Evolutionary conservation across 2,113 vertebrate species (phyloP), one percentile per base, ranked within the genome.

Genomic region (Microtus montanus): DNA sequence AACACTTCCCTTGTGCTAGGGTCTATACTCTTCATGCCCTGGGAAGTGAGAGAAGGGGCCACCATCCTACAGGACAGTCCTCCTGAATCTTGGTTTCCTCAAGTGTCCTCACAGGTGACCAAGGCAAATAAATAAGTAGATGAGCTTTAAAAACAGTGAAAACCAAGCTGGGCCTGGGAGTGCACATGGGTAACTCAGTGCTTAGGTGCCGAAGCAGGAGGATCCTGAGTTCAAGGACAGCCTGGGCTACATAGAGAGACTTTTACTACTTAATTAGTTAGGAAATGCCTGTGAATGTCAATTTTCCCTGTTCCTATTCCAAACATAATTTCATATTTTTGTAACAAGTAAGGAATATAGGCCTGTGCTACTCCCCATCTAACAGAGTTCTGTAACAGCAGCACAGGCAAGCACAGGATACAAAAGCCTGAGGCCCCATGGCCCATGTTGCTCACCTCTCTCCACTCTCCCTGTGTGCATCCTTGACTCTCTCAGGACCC

Each of bases 141-240:
- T 54, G n/a, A 28, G 2, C 5, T 87, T 90, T 73, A 0, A 4
- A 68, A 89, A 30, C 19, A 33, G 41, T 78, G 52, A 66, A 90
- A 47, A 7, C 41, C 5, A 13, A 6, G 8, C 17, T 49, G 30
- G 19, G 44, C 2, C 8, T 70, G 84, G 17, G 5, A 14, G 33
- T 22, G 5, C 17, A 0, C 1, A 1, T 8, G 0, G 0, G 83
- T 2, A 44, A 47, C 33, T 85, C 28, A 44, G 9, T 2, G 6
- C 64, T 68, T 24, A 49, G 84, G 64, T 8, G 20, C 64, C 0
- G 1, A 86, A 33, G 28, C 63, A 86, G 52, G 44, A n/a, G 19
- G 20, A n/a, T 35, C 3, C 0, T 35, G 83, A 20, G 33, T 70
- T 87, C 33, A 52, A 33, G 64, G 84, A 35, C 2, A 87, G 3